phyloP scores from a whole-genome alignment of 2,888 invertebrate species.

The Lasius platythorax region DNA sequence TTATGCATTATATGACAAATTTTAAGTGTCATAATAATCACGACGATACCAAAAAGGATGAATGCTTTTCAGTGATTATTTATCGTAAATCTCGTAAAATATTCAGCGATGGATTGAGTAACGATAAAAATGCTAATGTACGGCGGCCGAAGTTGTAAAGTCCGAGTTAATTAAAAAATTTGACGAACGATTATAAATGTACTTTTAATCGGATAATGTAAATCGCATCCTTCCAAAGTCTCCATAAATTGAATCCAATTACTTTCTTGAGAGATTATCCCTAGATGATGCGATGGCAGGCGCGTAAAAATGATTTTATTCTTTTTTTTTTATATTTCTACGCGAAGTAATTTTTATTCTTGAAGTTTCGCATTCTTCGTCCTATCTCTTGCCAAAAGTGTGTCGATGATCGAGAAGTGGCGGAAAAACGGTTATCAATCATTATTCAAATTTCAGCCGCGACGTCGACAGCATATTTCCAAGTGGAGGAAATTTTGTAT shows the following conservation, averaged over 20 bases:
- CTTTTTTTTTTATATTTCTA: neutral
- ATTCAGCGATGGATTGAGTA: neutral
- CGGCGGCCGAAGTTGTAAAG: constrained; percentile 40
- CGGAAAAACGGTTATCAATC: constrained; percentile 38
- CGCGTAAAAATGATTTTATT: neutral
- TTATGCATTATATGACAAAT: neutral
- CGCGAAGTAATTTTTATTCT: neutral
- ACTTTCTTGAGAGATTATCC: constrained; percentile 23
- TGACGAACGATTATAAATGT: constrained; percentile 47
- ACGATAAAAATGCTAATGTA: constrained; percentile 55
- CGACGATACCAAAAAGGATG: neutral
- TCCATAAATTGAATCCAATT: constrained; percentile 39
- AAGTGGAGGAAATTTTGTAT: constrained; percentile 36
- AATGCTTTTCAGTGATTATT: constrained; percentile 5
- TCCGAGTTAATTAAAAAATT: constrained; percentile 55
- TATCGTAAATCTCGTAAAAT: constrained; percentile 13
- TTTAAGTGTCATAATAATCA: neutral
- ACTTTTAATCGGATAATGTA: constrained; percentile 52
- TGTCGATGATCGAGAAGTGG: constrained; percentile 11
- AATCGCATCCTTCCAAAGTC: constrained; percentile 23
- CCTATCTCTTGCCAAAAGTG: neutral
- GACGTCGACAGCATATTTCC: constrained; percentile 41
- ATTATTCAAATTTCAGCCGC: constrained; percentile 40
- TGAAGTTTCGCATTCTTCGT: constrained; percentile 38
- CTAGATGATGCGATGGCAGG: neutral